phyloP scores from a whole-genome alignment of 2,113 vertebrate genomes.

The Sorex araneus region DNA sequence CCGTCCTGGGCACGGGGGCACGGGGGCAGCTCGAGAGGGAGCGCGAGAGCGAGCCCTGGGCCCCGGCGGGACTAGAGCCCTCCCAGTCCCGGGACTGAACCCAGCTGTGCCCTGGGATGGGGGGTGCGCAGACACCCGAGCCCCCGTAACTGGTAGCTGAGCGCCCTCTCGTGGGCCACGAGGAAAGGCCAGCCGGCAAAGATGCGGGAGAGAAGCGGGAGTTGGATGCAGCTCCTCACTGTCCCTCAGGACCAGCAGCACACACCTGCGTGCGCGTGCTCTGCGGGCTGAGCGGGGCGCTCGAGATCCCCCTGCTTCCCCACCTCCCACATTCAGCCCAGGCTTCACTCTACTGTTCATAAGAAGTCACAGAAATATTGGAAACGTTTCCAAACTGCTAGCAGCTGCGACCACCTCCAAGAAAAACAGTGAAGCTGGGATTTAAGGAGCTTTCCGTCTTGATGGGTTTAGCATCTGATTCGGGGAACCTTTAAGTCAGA shows the following conservation, averaged over 20 bases:
- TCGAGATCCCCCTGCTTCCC: not conserved
- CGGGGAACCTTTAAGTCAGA: conserved; percentile 48
- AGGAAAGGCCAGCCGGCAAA: not conserved
- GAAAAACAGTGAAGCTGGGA: conserved; percentile 66
- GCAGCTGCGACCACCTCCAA: conserved; percentile 72
- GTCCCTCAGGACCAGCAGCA: not conserved
- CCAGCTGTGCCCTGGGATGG: not conserved
- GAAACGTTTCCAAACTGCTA: conserved; percentile 66
- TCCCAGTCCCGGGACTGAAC: too few relatives aligned
- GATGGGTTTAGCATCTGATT: conserved; percentile 70
- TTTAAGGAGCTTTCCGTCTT: not conserved
- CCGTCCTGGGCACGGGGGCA: not conserved
- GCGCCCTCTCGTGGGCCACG: conserved; percentile 66
- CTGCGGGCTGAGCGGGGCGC: not conserved
- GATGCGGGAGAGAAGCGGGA: not conserved
- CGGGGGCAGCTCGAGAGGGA: not conserved
- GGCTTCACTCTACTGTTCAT: conserved; percentile 51
- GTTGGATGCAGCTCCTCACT: too few relatives aligned
- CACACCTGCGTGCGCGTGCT: conserved; percentile 49
- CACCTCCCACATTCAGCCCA: not conserved
- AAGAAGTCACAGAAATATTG: conserved; percentile 66
- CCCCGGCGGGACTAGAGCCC: not conserved
- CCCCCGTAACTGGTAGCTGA: not conserved
- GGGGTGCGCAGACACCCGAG: not conserved
- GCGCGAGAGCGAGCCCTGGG: not conserved